Conservation (phyloP, 2,888 invertebrate species). For the Timandra comae region DNA sequence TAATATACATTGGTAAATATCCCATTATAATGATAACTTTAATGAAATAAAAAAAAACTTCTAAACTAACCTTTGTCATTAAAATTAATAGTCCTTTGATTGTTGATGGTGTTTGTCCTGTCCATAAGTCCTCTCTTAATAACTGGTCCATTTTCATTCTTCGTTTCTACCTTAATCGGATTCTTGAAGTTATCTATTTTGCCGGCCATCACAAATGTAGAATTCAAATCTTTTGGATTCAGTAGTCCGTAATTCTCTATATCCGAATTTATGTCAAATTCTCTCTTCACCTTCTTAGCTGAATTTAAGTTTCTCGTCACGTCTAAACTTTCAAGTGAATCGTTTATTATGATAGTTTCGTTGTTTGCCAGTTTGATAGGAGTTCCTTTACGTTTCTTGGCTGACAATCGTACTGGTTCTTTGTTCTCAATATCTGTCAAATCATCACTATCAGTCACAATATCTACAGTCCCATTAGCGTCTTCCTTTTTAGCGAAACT, state of each 20-base stretch:
- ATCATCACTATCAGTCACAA: conserved; percentile 56
- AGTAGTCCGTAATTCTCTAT: conserved; percentile 45
- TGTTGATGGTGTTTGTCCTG: conserved; percentile 47
- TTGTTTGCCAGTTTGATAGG: conserved; percentile 56
- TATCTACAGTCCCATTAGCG: conserved; percentile 34
- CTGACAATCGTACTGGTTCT: conserved; percentile 29
- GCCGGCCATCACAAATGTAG: conserved; percentile 61
- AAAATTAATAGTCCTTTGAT: conserved; percentile 39
- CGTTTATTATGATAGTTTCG: conserved; percentile 63
- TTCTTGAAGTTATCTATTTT: conserved; percentile 45
- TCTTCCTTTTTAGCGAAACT: conserved; percentile 27
- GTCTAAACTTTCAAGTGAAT: conserved; percentile 57
- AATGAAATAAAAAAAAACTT: too few relatives aligned
- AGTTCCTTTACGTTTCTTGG: conserved; percentile 58
- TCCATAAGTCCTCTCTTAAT: conserved; percentile 48
- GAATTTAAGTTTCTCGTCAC: conserved; percentile 45
- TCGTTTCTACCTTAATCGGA: conserved; percentile 29
- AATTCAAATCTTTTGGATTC: conserved; percentile 58
- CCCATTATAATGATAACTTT: too few relatives aligned
- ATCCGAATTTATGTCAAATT: conserved; percentile 31
- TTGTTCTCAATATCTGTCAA: conserved; percentile 50
- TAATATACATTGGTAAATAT: too few relatives aligned
- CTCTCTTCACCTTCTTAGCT: conserved; percentile 54
- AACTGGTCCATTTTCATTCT: conserved; percentile 26
- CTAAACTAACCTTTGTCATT: conserved; percentile 47